Percentiles rank a stretch among this genome's conserved stretches.
Evolutionary conservation across 1,140 invertebrate species (phyloP).

Genomic region (Cryptotermes secundus): DNA sequence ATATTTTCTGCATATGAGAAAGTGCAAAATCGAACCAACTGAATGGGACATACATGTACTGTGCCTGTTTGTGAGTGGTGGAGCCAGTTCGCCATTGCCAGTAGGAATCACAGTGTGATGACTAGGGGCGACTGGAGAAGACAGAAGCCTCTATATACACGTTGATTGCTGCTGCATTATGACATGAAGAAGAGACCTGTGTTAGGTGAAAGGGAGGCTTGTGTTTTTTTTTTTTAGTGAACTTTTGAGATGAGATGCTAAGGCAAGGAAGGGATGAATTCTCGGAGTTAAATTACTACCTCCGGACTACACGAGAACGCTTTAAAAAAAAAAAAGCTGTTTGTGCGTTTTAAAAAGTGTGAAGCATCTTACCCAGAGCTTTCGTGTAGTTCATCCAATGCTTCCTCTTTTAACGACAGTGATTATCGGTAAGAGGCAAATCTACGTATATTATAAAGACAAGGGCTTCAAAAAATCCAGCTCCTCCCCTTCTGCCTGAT

Average conservation of each 20-base stretch:
- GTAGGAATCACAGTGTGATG: not conserved
- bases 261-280: conserved; percentile 6
- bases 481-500: not conserved
- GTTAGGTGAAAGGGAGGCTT: not conserved
- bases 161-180: conserved; percentile 24
- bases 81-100: not conserved
- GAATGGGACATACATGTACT: no score
- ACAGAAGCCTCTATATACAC: not conserved
- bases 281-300: conserved; percentile 7
- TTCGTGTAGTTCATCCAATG: not conserved
- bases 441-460: not conserved
- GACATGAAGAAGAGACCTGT: conserved; percentile 16
- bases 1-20: no score
- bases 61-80: not conserved
- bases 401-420: conserved; percentile 4
- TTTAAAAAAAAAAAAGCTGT: not conserved
- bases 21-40: no score
- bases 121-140: not conserved
- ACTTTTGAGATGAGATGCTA: conserved; percentile 16
- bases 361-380: not conserved
- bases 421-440: conserved; percentile 7
- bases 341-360: not conserved
- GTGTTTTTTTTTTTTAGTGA: no score
- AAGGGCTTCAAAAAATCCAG: not conserved
- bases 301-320: not conserved